These are phyloP conservation scores for Thaumetopoea pityocampa DNA, from an alignment of 1,140 invertebrate species.

Conservation along the genomic window DNA sequence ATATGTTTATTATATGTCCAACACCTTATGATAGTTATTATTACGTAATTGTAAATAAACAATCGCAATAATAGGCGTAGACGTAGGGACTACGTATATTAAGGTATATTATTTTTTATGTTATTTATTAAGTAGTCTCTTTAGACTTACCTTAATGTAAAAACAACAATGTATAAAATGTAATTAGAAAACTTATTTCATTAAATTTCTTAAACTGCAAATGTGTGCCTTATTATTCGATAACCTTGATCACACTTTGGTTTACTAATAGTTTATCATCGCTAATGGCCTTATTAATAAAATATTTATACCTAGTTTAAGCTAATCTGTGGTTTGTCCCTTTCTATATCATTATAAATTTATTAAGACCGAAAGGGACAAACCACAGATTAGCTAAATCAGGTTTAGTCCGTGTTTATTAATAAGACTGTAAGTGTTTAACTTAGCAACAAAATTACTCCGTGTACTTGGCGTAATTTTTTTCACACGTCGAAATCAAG, in stretches of 20 bases:
- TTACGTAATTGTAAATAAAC: constrained; percentile 61
- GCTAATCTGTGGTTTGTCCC: too few species aligned
- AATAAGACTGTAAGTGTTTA: too few species aligned
- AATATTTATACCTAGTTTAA: too few species aligned
- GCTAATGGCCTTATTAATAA: too few species aligned
- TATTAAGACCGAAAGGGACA: too few species aligned
- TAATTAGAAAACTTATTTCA: constrained; percentile 69
- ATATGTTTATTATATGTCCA: constrained; percentile 54
- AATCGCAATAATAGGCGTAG: constrained; percentile 67
- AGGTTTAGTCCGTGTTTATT: too few species aligned
- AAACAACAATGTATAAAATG: constrained; percentile 66
- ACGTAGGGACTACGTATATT: constrained; percentile 41
- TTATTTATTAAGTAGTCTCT: constrained; percentile 59
- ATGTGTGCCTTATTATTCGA: constrained; percentile 18
- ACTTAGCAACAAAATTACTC: too few species aligned
- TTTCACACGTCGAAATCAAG: too few species aligned
- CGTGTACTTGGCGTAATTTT: too few species aligned
- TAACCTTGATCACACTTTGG: not conserved
- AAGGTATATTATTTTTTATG: constrained; percentile 41
- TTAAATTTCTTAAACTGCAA: constrained; percentile 68
- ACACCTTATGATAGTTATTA: constrained; percentile 28
- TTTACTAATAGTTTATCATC: too few species aligned
- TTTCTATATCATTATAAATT: too few species aligned
- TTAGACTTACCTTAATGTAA: constrained; percentile 55
- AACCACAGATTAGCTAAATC: too few species aligned